phyloP scores from a whole-genome alignment of 2,113 vertebrate genomes.

The Oncorhynchus tshawytscha region DNA sequence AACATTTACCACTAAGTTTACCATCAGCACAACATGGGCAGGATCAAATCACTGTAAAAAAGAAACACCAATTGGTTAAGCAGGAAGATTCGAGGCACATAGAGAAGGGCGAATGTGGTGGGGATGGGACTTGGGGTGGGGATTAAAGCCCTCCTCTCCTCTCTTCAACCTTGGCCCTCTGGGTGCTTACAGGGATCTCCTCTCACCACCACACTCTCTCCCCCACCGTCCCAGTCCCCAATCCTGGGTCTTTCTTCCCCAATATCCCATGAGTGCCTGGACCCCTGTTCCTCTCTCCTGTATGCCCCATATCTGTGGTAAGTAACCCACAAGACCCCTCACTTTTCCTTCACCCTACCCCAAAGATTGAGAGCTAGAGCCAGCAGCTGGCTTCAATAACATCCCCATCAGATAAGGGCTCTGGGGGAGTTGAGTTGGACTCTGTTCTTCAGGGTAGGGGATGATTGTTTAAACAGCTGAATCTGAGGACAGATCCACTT shows the following conservation, averaged over 20 bases:
- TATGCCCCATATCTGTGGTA: neutral
- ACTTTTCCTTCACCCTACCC: conserved; percentile 4
- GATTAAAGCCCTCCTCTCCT: conserved; percentile 35
- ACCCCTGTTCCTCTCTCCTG: conserved; percentile 6
- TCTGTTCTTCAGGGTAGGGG: conserved; percentile 29
- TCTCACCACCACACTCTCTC: conserved; percentile 60
- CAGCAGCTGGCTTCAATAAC: neutral
- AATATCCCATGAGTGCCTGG: conserved; percentile 12
- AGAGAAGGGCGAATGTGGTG: conserved; percentile 83
- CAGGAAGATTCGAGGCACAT: conserved; percentile 91
- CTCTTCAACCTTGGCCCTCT: conserved; percentile 60
- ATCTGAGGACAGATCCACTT: conserved; percentile 7
- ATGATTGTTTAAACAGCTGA: conserved; percentile 13
- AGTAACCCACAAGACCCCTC: conserved; percentile 1
- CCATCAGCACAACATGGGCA: conserved; percentile 99
- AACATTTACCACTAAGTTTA: conserved; percentile 99
- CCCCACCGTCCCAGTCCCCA: conserved; percentile 42
- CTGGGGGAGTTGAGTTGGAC: conserved; percentile 6
- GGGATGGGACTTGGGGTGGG: conserved; percentile 71
- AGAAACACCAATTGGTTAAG: conserved; percentile 99
- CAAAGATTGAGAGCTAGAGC: neutral
- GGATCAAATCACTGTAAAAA: conserved; percentile 99
- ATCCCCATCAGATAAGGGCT: conserved; percentile 7
- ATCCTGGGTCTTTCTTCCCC: conserved; percentile 35
- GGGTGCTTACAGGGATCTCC: conserved; percentile 68